Conservation (phyloP, 2,888 invertebrate genomes). For the Alcis repandata region DNA sequence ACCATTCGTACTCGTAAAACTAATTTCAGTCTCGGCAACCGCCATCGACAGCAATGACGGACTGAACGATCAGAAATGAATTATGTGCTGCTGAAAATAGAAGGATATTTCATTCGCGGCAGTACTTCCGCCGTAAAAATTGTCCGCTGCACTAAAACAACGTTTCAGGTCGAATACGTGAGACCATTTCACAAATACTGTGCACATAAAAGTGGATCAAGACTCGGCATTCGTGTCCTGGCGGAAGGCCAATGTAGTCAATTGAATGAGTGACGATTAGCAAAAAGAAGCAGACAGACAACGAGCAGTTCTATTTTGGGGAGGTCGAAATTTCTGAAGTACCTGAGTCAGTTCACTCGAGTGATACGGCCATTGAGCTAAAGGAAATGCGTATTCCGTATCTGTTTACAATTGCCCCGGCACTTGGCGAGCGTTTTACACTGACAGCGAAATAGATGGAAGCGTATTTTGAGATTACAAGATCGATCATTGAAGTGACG, state of each 20-base stretch:
- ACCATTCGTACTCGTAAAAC: constrained; percentile 83
- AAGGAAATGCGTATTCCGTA: constrained; percentile 75
- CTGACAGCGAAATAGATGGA: constrained; percentile 46
- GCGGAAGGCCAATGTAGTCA: constrained; percentile 77
- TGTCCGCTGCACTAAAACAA: constrained; percentile 26
- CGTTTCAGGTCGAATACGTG: constrained; percentile 52
- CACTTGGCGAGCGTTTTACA: constrained; percentile 57
- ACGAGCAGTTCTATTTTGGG: constrained; percentile 78
- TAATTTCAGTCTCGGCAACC: constrained; percentile 74
- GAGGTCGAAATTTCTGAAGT: constrained; percentile 77
- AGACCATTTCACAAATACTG: constrained; percentile 66
- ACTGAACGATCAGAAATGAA: constrained; percentile 41
- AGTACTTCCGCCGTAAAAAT: constrained; percentile 10
- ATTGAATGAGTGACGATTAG: constrained; percentile 84
- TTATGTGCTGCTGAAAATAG: constrained; percentile 27
- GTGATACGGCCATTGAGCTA: constrained; percentile 71
- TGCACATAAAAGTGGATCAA: constrained; percentile 67
- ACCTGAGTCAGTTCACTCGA: constrained; percentile 81
- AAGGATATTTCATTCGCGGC: constrained; percentile 14
- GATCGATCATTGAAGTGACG: constrained; percentile 35
- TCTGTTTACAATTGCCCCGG: constrained; percentile 66
- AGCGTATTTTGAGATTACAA: constrained; percentile 39
- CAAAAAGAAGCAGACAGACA: constrained; percentile 76
- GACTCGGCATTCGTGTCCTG: constrained; percentile 75
- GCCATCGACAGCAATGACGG: constrained; percentile 50